phyloP scores from a whole-genome alignment of 2,888 invertebrate species.

The Chymomyza amoena region DNA sequence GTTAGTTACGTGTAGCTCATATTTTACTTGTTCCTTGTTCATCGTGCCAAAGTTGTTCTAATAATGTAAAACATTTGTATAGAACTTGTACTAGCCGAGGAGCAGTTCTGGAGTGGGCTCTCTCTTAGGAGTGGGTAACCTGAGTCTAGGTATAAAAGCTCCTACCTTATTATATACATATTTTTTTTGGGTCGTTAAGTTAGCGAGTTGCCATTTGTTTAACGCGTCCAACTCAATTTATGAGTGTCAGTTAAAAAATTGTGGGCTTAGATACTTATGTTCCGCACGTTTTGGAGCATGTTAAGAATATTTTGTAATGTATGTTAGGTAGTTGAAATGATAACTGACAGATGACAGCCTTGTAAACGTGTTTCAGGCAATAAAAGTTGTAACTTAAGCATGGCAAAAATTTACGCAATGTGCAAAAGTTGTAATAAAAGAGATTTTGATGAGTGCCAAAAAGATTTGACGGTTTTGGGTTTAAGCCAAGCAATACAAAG shows the following conservation, averaged over 20 bases:
- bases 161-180: constrained; percentile 13
- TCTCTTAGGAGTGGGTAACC: neutral
- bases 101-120: neutral
- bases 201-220: constrained; percentile 62
- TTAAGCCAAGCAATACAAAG: too few species aligned
- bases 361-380: neutral
- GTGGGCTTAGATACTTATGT: neutral
- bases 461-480: neutral
- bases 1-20: constrained; percentile 62
- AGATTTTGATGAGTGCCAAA: neutral
- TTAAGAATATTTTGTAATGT: neutral
- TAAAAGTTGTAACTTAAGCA: neutral
- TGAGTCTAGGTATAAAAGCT: neutral
- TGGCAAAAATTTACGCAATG: neutral
- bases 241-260: constrained; percentile 18
- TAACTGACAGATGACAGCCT: neutral
- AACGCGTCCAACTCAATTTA: constrained; percentile 63
- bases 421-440: neutral
- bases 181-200: constrained; percentile 58
- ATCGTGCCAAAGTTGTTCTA: constrained; percentile 9
- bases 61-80: neutral
- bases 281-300: neutral
- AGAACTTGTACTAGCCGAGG: neutral
- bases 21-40: constrained; percentile 22
- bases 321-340: neutral